These are phyloP conservation scores for Aspidiotus rigidus DNA, from an alignment of 2,888 invertebrate species.

Conservation along the genomic window DNA sequence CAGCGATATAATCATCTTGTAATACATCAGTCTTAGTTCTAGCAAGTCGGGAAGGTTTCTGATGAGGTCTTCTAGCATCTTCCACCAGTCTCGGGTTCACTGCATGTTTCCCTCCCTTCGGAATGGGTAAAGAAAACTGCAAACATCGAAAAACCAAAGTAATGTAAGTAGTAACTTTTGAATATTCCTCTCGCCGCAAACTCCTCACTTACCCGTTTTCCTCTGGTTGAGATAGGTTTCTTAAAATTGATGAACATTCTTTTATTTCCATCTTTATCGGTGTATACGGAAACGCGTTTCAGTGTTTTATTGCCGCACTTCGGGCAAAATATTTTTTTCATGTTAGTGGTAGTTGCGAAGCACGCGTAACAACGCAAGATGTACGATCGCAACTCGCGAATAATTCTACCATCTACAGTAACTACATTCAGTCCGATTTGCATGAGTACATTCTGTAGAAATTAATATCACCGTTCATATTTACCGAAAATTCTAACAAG, in stretches of 20 bases:
- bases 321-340: conserved; percentile 88
- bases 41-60: conserved; percentile 66
- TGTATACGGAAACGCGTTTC: conserved; percentile 78
- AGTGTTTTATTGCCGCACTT: conserved; percentile 91
- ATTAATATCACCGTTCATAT: background rate
- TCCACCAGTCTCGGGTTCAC: conserved; percentile 80
- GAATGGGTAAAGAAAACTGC: conserved; percentile 61
- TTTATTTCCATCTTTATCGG: conserved; percentile 80
- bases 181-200: too few species aligned
- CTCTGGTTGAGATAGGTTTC: conserved; percentile 64
- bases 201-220: conserved; percentile 58
- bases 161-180: background rate
- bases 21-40: conserved; percentile 70
- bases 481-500: background rate
- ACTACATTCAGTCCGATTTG: conserved; percentile 88
- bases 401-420: conserved; percentile 78
- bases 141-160: conserved; percentile 34
- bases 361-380: conserved; percentile 90
- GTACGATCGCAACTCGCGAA: conserved; percentile 81
- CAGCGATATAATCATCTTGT: conserved; percentile 74
- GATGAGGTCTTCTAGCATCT: conserved; percentile 77
- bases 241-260: conserved; percentile 73
- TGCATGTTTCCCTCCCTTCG: conserved; percentile 87
- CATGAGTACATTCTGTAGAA: conserved; percentile 72
- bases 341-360: conserved; percentile 81